These are phyloP conservation scores for Elymnias hypermnestra DNA, from an alignment of 1,140 invertebrate genomes.

Conservation along the genomic window DNA sequence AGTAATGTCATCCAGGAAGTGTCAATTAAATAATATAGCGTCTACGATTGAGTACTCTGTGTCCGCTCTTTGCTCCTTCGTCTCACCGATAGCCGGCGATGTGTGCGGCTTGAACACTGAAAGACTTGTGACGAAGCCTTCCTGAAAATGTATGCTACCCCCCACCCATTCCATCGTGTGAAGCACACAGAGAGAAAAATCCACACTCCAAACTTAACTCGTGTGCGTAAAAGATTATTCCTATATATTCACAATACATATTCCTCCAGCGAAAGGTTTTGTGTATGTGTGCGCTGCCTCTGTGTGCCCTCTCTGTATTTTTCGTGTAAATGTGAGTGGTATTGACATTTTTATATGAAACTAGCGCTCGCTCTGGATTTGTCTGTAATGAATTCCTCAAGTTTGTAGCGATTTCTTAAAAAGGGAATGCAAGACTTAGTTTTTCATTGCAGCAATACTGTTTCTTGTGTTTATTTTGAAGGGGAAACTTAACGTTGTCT, in stretches of 20 bases:
- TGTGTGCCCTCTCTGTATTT: slow-evolving; percentile 45
- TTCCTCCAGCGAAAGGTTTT: slow-evolving; percentile 37
- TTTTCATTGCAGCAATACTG: neutral
- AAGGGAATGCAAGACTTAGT: neutral
- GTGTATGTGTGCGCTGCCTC: slow-evolving; percentile 26
- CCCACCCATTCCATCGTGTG: slow-evolving; percentile 29
- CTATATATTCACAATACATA: slow-evolving; percentile 46
- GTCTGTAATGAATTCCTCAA: slow-evolving; percentile 19
- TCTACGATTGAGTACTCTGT: slow-evolving; percentile 35
- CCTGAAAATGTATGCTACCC: slow-evolving; percentile 61
- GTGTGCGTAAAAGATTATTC: slow-evolving; percentile 57
- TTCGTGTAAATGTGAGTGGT: slow-evolving; percentile 41
- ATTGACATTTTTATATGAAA: slow-evolving; percentile 70
- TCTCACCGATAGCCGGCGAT: slow-evolving; percentile 66
- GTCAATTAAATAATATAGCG: neutral
- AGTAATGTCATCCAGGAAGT: no score
- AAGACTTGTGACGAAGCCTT: slow-evolving; percentile 68
- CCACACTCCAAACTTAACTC: slow-evolving; percentile 30
- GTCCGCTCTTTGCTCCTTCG: slow-evolving; percentile 62
- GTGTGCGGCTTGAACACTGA: slow-evolving; percentile 67
- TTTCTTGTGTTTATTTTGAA: neutral
- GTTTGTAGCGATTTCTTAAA: slow-evolving; percentile 11
- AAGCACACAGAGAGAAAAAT: slow-evolving; percentile 52
- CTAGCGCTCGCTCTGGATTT: slow-evolving; percentile 24
- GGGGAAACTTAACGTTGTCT: neutral